Evolutionary conservation across 1,140 invertebrate genomes (phyloP).

Genomic region (Philaenus spumarius): DNA sequence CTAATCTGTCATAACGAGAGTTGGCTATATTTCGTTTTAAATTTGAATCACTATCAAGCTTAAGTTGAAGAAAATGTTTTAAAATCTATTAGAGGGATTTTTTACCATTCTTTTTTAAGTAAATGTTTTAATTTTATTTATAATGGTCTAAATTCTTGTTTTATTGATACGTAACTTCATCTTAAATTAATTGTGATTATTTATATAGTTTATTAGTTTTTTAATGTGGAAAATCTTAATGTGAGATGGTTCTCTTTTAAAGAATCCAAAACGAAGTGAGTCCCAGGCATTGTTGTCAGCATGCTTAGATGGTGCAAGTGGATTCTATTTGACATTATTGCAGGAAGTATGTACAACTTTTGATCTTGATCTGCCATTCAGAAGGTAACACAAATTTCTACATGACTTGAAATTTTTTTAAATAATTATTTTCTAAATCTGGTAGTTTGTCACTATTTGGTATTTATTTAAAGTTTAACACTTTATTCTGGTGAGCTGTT

Average conservation of each 20-base stretch:
- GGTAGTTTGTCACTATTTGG: not conserved
- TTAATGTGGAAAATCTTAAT: constrained; percentile 4
- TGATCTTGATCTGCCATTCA: constrained; percentile 71
- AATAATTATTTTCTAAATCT: not conserved
- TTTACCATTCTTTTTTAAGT: too few species aligned
- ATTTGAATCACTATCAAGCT: too few species aligned
- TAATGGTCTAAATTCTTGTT: too few species aligned
- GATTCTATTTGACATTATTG: constrained; percentile 73
- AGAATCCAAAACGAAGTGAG: constrained; percentile 64
- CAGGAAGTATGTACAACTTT: constrained; percentile 76
- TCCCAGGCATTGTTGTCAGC: constrained; percentile 66
- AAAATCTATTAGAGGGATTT: too few species aligned
- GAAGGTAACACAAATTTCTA: constrained; percentile 41
- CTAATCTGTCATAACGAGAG: too few species aligned
- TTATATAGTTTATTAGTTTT: constrained; percentile 15
- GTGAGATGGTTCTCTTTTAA: constrained; percentile 22
- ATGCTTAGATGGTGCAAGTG: constrained; percentile 74
- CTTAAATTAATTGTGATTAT: not conserved
- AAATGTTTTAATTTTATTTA: too few species aligned
- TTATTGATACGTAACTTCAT: too few species aligned
- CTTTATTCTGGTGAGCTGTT: constrained; percentile 12
- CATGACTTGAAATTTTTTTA: constrained; percentile 7
- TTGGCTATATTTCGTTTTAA: too few species aligned
- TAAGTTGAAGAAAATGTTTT: too few species aligned
- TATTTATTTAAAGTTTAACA: constrained; percentile 14